These are phyloP conservation scores for Lutjanus argentimaculatus DNA, from an alignment of 2,797 vertebrate genomes.

Conservation along the genomic window DNA sequence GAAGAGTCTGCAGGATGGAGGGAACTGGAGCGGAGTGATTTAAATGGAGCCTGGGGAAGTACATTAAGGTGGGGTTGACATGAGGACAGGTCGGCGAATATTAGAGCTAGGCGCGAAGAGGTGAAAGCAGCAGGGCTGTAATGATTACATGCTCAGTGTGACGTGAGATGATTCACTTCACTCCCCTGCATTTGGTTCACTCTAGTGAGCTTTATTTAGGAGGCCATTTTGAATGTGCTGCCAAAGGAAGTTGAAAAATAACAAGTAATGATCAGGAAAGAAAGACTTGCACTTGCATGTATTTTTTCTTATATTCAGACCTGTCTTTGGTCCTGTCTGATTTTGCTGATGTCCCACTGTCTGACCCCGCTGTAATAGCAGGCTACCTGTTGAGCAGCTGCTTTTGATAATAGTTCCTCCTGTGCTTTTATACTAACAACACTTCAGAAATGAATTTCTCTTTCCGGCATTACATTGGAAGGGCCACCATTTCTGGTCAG, in stretches of 20 bases:
- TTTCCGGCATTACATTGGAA: neutral
- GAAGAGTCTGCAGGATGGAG: slow-evolving; percentile 37
- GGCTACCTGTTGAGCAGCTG: neutral
- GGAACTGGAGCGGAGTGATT: slow-evolving; percentile 72
- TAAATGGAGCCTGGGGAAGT: slow-evolving; percentile 72
- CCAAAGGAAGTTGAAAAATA: neutral
- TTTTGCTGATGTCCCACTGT: neutral
- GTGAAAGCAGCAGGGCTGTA: slow-evolving; percentile 49
- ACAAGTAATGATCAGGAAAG: neutral
- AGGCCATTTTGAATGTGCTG: neutral
- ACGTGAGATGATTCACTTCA: slow-evolving; percentile 51
- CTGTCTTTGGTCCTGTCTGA: neutral
- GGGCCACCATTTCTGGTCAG: neutral
- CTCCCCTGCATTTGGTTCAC: slow-evolving; percentile 8
- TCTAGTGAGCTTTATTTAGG: neutral
- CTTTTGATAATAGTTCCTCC: neutral
- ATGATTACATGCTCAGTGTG: slow-evolving; percentile 56
- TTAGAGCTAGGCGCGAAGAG: slow-evolving; percentile 63
- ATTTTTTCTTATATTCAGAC: too few species aligned
- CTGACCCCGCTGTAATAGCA: slow-evolving; percentile 4
- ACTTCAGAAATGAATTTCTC: neutral
- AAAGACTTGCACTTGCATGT: neutral
- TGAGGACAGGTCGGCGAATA: slow-evolving; percentile 71
- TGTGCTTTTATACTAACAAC: slow-evolving; percentile 18
- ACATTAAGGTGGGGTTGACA: slow-evolving; percentile 75